phyloP scores from a whole-genome alignment of 2,888 invertebrate genomes.

The Diaperis boleti region DNA sequence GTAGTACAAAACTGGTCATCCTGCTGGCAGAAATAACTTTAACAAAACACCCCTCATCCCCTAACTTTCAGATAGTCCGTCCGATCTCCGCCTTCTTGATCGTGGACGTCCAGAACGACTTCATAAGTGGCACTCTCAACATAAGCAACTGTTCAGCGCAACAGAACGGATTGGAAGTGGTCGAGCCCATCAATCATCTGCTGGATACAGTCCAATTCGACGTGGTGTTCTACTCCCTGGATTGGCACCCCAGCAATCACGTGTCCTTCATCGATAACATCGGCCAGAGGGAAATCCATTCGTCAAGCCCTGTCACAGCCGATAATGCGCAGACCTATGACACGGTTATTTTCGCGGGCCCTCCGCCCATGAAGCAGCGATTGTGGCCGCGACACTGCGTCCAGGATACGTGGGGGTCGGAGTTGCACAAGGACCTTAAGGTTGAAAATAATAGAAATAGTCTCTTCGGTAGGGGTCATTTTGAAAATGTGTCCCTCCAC shows the following conservation, averaged over 20 bases:
- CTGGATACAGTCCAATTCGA: conserved; percentile 87
- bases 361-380: conserved; percentile 86
- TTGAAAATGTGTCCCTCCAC: no score
- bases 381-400: conserved; percentile 98
- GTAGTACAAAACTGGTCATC: no score
- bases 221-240: conserved; percentile 91
- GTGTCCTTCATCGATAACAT: conserved; percentile 97
- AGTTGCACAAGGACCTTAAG: conserved; percentile 90
- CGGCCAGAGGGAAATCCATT: conserved; percentile 78
- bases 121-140: conserved; percentile 93
- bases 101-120: conserved; percentile 98
- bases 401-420: conserved; percentile 95
- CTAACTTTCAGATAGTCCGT: conserved; percentile 77
- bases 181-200: conserved; percentile 90
- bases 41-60: no score
- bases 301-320: conserved; percentile 78
- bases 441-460: no score
- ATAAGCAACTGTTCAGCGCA: conserved; percentile 94
- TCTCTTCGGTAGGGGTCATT: no score
- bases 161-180: conserved; percentile 90
- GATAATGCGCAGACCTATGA: conserved; percentile 88
- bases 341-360: conserved; percentile 92
- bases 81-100: conserved; percentile 91
- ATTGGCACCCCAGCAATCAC: conserved; percentile 98
- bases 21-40: no score